These are phyloP conservation scores for Eupleurogrammus muticus DNA, from an alignment of 2,797 vertebrate genomes.

Conservation along the genomic window DNA sequence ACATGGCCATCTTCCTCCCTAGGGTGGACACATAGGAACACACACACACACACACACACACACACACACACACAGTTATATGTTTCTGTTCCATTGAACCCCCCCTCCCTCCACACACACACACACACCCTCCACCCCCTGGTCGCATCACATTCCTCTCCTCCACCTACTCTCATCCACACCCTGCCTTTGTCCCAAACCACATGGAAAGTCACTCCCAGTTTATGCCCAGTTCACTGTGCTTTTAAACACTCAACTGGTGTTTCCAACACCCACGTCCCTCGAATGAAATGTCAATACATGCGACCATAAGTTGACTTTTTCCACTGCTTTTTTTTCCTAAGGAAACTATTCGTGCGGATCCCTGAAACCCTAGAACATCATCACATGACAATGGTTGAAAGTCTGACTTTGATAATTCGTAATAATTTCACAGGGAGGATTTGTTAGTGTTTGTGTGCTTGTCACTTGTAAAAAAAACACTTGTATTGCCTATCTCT, in stretches of 20 bases:
- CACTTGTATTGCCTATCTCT: not conserved
- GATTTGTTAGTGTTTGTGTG: not conserved
- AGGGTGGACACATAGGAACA: conserved; percentile 15
- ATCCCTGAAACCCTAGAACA: not conserved
- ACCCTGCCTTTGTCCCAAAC: conserved; percentile 67
- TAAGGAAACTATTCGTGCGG: not conserved
- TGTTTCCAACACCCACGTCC: conserved; percentile 39
- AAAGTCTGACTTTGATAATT: not conserved
- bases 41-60: conserved; percentile 14
- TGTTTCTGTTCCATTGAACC: conserved; percentile 39
- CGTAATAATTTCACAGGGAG: not conserved
- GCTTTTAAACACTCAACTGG: conserved; percentile 37
- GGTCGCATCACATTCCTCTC: conserved; percentile 69
- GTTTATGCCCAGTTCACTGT: conserved; percentile 18
- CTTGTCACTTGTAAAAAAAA: conserved; percentile 14
- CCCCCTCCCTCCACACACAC: conserved; percentile 25
- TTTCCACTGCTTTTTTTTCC: conserved; percentile 15
- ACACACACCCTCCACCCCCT: conserved; percentile 28
- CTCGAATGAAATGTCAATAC: conserved; percentile 23
- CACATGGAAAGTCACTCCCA: conserved; percentile 60
- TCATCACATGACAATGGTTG: not conserved
- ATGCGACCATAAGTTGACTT: conserved; percentile 15
- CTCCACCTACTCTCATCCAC: conserved; percentile 75
- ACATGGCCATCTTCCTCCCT: conserved; percentile 52
- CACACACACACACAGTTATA: conserved; percentile 19